Evolutionary conservation across 2,888 invertebrate species (phyloP), one percentile per base, ranked within the genome.

Genomic region (Coremacera marginata): DNA sequence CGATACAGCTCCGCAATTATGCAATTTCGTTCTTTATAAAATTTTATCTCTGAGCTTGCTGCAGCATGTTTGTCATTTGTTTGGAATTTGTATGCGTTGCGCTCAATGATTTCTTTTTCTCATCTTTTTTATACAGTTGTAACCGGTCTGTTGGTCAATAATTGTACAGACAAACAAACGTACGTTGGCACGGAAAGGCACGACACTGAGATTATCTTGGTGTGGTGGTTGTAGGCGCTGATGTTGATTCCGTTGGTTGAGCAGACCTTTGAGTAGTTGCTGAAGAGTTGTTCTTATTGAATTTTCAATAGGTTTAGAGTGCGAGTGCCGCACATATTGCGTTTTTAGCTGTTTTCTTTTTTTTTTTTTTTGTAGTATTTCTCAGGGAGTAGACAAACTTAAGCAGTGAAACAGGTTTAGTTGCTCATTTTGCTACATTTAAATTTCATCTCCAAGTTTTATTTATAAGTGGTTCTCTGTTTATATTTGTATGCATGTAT

Each of bases 11-110:
- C 9, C 9, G 25, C 19, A 1, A 60, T 60, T 11, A 60, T 16
- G 27, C 60, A 57, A 25, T 57, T 57, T 25, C 25, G 19, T 25
- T 55, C 16, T 70, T 70, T 70, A 31, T 14, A 70, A 55, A 52
- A 70, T 57, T 70, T 70, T 57, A 70, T 70, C 70, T 70, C 49
- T 62, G 62, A 49, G 71, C 3, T 60, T 34, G 25, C 14, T 51
- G 68, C 19, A 49, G 67, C 22, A 49, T 22, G 22, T 68, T 68
- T 68, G 27, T 51, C 19, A 52, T 60, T 74, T 74, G 74, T 74
- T 74, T 74, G 67, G 67, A 74, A 67, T 67, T 55, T 31, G 65
- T 67, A 74, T 57, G 67, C 52, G 52, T 55, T 74, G 16, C 37
- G 55, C 74, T 74, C 74, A 65, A 8, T 52, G 51, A 62, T 31